Conservation (phyloP, 35 echinoderm and acorn worm genomes). For the Heliocidaris erythrogramma region DNA sequence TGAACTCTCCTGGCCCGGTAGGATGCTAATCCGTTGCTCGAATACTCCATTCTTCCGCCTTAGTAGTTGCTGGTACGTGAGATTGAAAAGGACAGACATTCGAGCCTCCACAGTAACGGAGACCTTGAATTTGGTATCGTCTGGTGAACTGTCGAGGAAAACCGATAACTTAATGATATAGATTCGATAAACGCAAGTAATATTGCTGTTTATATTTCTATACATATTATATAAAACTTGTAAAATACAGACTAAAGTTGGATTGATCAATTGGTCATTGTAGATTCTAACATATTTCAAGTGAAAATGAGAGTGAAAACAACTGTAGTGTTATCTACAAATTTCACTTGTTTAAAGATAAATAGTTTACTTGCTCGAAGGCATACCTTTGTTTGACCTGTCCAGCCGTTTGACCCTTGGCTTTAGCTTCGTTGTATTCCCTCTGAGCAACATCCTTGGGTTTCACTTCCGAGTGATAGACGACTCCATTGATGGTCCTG, state of each 20-base stretch:
- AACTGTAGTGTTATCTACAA: no score
- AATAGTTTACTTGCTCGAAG: not conserved
- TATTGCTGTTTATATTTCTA: not conserved
- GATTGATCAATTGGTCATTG: not conserved
- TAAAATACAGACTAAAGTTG: not conserved
- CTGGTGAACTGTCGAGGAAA: not conserved
- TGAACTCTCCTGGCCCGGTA: constrained; percentile 63
- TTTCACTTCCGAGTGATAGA: constrained; percentile 60
- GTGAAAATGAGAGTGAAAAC: no score
- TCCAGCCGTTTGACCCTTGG: constrained; percentile 70
- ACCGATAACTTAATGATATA: not conserved
- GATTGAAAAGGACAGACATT: constrained; percentile 60
- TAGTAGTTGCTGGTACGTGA: constrained; percentile 82
- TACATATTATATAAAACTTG: no score
- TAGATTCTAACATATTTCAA: not conserved
- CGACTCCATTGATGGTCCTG: constrained; percentile 51
- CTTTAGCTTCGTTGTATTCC: constrained; percentile 65
- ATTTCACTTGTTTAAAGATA: no score
- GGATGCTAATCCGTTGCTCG: constrained; percentile 56
- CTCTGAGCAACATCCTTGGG: constrained; percentile 74
- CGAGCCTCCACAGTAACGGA: constrained; percentile 55
- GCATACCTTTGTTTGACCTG: constrained; percentile 76
- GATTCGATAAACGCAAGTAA: not conserved
- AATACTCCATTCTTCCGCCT: constrained; percentile 66
- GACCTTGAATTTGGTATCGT: constrained; percentile 58